Base-by-base conservation (phyloP, 1,140 invertebrate genomes). In the Dreissena rostriformis region DNA sequence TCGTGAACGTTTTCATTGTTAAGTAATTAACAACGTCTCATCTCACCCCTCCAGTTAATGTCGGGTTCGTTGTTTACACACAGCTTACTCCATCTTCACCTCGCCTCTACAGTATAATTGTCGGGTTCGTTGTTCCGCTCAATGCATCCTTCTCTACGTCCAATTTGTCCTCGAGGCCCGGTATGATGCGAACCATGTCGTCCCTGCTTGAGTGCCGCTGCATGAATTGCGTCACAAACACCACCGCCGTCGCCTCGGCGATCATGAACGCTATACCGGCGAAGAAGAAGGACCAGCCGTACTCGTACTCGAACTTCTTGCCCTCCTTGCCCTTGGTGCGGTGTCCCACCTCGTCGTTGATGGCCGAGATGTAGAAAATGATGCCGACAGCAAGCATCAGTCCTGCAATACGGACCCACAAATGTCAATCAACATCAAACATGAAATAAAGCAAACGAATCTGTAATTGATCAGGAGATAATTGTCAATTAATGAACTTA, bases 271-370 rank as follows among this genome's bases (percentile, higher is more conserved):
- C 87, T 14, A 88, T 72, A 24, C 89, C 91, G 5, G 87, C 87
- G 49, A 87, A 90, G 84, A 88, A 89, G 85, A 92, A 91, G 17
- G 91, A 91, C 90, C 90, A 92, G 29, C 91, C 90, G 76, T 92
- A 92, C 1, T 77, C 39, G 77, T 91, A 92, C 5, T 71, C 66
- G 78, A 92, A 92, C 22, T 77, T 81, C 28, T 86, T 72, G 71
- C 80, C 72, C 76, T 81, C 75, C 55, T 80, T 88, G 14, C 88
- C 85, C 51, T 86, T 88, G 19, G 84, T 74, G 24, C 88, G 78
- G 76, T 91, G 90, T 14, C 88, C 89, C 14, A 91, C 90, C 71
- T 92, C 91, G 78, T 92, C 91, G 74, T 92, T 92, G 39, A 92
- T 88, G 24, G 90, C 88, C 29, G 90, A 91, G 28, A 92, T 92